Evolutionary conservation across 2,797 vertebrate species (phyloP).

Genomic region (Zenarchopterus dispar): DNA sequence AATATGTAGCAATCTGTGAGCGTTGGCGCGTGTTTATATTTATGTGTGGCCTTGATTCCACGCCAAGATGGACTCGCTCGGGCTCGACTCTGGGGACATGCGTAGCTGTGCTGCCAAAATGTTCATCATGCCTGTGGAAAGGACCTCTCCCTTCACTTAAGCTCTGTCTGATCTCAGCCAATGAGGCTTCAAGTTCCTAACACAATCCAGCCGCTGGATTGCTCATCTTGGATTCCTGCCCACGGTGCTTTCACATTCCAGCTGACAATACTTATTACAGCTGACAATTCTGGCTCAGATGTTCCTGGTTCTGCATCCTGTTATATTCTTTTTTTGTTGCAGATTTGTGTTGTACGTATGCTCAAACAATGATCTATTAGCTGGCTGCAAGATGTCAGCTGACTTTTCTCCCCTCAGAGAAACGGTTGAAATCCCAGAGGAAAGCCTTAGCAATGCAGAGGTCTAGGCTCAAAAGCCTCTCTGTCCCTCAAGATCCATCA

Average conservation of each 20-base stretch:
- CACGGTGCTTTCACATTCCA: slow-evolving; percentile 54
- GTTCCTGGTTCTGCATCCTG: slow-evolving; percentile 23
- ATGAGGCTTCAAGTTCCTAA: slow-evolving; percentile 51
- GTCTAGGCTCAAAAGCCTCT: slow-evolving; percentile 51
- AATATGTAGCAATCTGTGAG: not conserved
- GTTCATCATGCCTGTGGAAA: slow-evolving; percentile 68
- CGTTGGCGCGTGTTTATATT: slow-evolving; percentile 20
- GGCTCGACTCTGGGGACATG: slow-evolving; percentile 32
- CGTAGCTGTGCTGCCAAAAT: slow-evolving; percentile 58
- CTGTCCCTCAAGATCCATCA: slow-evolving; percentile 51
- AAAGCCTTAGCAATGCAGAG: slow-evolving; percentile 36
- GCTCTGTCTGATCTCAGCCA: slow-evolving; percentile 56
- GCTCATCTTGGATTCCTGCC: slow-evolving; percentile 42
- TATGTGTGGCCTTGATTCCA: slow-evolving; percentile 41
- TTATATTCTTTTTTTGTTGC: slow-evolving; percentile 15
- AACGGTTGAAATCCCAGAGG: slow-evolving; percentile 32
- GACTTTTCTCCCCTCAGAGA: slow-evolving; percentile 20
- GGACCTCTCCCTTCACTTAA: slow-evolving; percentile 67
- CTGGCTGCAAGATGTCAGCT: slow-evolving; percentile 15
- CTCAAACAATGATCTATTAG: slow-evolving; percentile 29
- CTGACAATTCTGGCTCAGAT: slow-evolving; percentile 20
- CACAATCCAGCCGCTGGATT: slow-evolving; percentile 57
- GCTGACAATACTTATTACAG: slow-evolving; percentile 47
- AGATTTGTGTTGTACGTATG: slow-evolving; percentile 19
- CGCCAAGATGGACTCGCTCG: slow-evolving; percentile 42